These are phyloP conservation scores for Achroia grisella DNA, from an alignment of 1,140 invertebrate species.

Conservation along the genomic window DNA sequence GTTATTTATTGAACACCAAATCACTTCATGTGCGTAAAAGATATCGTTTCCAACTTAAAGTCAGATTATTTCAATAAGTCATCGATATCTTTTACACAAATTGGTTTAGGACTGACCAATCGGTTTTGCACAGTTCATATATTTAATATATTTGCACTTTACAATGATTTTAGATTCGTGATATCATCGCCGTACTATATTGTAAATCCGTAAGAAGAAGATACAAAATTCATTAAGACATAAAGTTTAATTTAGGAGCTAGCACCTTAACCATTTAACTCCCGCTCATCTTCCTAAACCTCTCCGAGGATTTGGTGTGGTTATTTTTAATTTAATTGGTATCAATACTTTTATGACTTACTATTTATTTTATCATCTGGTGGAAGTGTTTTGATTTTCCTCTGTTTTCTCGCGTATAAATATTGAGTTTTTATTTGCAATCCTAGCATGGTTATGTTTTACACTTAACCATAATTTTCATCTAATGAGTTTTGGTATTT, in stretches of 20 bases:
- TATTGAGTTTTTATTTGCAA: slow-evolving; percentile 53
- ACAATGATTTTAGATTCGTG: slow-evolving; percentile 56
- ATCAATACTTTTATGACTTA: slow-evolving; percentile 50
- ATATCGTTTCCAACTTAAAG: slow-evolving; percentile 33
- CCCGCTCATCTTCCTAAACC: slow-evolving; percentile 64
- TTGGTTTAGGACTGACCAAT: slow-evolving; percentile 45
- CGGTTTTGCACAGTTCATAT: slow-evolving; percentile 54
- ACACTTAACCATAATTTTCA: slow-evolving; percentile 38
- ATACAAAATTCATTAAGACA: slow-evolving; percentile 49
- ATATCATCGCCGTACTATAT: slow-evolving; percentile 53
- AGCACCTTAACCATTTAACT: slow-evolving; percentile 60
- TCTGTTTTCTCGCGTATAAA: slow-evolving; percentile 56
- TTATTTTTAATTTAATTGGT: slow-evolving; percentile 60
- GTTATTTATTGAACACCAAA: slow-evolving; percentile 47
- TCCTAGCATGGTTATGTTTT: slow-evolving; percentile 64
- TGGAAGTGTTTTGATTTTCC: slow-evolving; percentile 73
- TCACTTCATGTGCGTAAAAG: slow-evolving; percentile 53
- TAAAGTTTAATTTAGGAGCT: slow-evolving; percentile 52
- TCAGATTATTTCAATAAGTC: slow-evolving; percentile 5
- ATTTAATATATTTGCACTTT: slow-evolving; percentile 59
- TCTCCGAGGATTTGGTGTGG: slow-evolving; percentile 72
- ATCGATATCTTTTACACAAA: slow-evolving; percentile 50
- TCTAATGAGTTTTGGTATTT: slow-evolving; percentile 33
- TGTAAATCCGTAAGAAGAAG: slow-evolving; percentile 42
- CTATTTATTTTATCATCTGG: slow-evolving; percentile 65